These are phyloP conservation scores for Corbicula japonica DNA, from an alignment of 2,888 invertebrate genomes.

Conservation along the genomic window DNA sequence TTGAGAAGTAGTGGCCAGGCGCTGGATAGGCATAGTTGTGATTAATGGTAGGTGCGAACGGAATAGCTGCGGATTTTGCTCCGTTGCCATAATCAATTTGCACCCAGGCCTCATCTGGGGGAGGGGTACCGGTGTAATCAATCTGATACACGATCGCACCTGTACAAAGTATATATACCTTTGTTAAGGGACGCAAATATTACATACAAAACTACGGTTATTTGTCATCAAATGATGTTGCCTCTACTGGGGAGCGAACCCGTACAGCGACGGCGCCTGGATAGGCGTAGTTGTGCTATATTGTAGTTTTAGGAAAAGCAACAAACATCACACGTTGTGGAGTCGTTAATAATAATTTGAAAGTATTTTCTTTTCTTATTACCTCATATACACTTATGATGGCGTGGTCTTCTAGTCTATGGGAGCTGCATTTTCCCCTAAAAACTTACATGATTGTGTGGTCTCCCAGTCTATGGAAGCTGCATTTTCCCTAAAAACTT, in stretches of 20 bases:
- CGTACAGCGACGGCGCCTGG: background rate
- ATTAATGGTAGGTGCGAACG: constrained; percentile 16
- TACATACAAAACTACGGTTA: constrained; percentile 1
- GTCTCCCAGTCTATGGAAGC: too few relatives aligned
- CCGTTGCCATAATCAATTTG: constrained; percentile 72
- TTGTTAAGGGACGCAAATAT: background rate
- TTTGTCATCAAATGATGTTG: background rate
- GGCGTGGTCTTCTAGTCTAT: background rate
- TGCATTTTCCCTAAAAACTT: background rate
- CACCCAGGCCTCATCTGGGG: constrained; percentile 67
- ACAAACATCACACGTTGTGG: background rate
- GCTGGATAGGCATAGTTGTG: constrained; percentile 60
- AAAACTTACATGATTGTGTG: too few relatives aligned
- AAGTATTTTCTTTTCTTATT: too few relatives aligned
- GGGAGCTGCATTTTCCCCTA: background rate
- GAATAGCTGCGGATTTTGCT: constrained; percentile 10
- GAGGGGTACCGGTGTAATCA: constrained; percentile 43
- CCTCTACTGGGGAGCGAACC: background rate
- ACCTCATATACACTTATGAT: background rate
- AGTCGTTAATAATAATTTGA: too few relatives aligned
- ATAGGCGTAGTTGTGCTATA: background rate
- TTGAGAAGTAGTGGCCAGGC: constrained; percentile 71
- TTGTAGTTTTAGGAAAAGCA: background rate
- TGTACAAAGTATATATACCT: constrained; percentile 5
- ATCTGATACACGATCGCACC: constrained; percentile 42